Evolutionary conservation across 2,797 vertebrate species (phyloP).

Genomic region (Aratinga solstitialis): DNA sequence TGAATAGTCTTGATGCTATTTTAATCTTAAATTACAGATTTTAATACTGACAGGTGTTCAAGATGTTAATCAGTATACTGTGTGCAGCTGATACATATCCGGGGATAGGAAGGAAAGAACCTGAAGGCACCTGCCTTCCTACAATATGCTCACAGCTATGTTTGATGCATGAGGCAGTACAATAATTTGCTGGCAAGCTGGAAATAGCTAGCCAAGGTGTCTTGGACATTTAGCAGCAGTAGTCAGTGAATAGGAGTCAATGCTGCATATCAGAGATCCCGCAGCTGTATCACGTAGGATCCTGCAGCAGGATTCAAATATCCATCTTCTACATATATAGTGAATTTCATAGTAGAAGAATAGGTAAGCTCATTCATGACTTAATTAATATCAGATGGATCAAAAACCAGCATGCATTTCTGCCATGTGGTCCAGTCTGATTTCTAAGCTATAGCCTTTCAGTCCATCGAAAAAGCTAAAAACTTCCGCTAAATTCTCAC

Average conservation of each 20-base stretch:
- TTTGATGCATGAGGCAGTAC: neutral
- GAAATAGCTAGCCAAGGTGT: neutral
- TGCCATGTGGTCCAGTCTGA: neutral
- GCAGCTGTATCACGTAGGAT: neutral
- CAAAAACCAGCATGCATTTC: neutral
- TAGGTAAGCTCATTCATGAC: neutral
- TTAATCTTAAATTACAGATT: constrained; percentile 41
- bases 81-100: neutral
- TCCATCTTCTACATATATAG: neutral
- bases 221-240: neutral
- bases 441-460: neutral
- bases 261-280: neutral
- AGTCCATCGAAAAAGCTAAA: neutral
- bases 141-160: neutral
- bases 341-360: neutral
- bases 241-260: neutral
- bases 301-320: neutral
- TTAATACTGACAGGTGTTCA: constrained; percentile 26
- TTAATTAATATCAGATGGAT: neutral
- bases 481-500: neutral
- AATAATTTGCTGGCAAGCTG: neutral
- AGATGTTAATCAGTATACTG: neutral
- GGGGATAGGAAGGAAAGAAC: constrained; percentile 38
- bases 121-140: constrained; percentile 21
- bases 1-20: constrained; percentile 29